Percentiles rank a stretch among this genome's conserved stretches.
Evolutionary conservation across 2,113 vertebrate species (phyloP).

Genomic region (Plectropomus leopardus): DNA sequence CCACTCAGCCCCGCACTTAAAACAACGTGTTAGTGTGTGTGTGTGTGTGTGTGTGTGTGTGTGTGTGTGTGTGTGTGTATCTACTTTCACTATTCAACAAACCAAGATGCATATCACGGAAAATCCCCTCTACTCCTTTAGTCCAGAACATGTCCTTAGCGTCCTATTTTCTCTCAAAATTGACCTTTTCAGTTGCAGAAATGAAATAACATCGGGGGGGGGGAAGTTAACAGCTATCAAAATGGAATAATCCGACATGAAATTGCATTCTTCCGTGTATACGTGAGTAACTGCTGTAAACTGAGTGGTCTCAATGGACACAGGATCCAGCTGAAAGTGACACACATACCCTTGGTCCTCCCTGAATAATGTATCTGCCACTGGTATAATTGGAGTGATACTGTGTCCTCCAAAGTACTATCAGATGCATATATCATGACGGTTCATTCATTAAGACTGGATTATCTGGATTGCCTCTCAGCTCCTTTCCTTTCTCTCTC

Average conservation of each 20-base stretch:
- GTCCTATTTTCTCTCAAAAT: slow-evolving; percentile 22
- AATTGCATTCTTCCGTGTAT: not conserved
- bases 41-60: not conserved
- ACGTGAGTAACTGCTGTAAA: slow-evolving; percentile 54
- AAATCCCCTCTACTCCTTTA: slow-evolving; percentile 26
- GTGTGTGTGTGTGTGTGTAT: not conserved
- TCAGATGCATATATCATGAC: slow-evolving; percentile 86
- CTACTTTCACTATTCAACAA: slow-evolving; percentile 13
- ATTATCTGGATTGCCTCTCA: slow-evolving; percentile 47
- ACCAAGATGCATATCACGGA: slow-evolving; percentile 41
- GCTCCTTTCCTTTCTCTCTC: slow-evolving; percentile 22
- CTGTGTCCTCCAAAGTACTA: slow-evolving; percentile 86
- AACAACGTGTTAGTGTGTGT: not conserved
- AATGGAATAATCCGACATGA: not conserved
- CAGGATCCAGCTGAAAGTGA: slow-evolving; percentile 77
- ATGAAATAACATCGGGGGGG: not conserved
- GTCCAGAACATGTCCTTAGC: not conserved
- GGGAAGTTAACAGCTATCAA: not conserved
- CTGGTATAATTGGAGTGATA: slow-evolving; percentile 85
- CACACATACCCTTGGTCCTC: slow-evolving; percentile 75
- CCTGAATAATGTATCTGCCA: slow-evolving; percentile 92
- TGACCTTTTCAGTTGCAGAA: slow-evolving; percentile 7
- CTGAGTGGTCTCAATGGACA: slow-evolving; percentile 54
- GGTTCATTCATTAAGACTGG: slow-evolving; percentile 82
- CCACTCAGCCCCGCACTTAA: slow-evolving; percentile 20